Percentiles rank a stretch among this genome's conserved stretches.
phyloP scores from a whole-genome alignment of 2,797 vertebrate species.

The Ciconia nigra region DNA sequence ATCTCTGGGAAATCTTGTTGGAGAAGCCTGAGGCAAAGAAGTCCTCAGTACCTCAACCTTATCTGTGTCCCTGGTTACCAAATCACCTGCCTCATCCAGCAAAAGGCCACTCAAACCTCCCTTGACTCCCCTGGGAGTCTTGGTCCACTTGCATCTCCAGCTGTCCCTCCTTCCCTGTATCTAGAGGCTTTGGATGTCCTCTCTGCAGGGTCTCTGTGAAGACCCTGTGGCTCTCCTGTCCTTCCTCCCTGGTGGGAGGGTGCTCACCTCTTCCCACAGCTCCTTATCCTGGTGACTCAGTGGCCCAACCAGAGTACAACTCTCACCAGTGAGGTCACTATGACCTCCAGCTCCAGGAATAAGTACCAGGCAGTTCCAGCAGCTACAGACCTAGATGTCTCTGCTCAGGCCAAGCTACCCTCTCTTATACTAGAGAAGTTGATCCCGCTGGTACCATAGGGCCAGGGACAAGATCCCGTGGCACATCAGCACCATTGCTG shows the following conservation, averaged over 20 bases:
- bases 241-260: background rate
- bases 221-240: background rate
- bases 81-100: background rate
- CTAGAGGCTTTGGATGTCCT: background rate
- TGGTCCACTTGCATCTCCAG: background rate
- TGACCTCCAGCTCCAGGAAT: background rate
- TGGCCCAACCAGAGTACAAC: background rate
- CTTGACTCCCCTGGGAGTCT: background rate
- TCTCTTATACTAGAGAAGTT: background rate
- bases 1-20: background rate
- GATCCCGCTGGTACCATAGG: background rate
- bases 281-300: background rate
- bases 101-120: background rate
- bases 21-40: background rate
- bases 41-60: background rate
- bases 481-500: background rate
- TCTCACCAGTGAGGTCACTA: background rate
- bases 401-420: background rate
- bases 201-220: background rate
- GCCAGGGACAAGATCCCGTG: background rate
- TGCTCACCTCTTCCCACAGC: background rate
- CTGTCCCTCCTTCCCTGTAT: background rate
- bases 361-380: background rate
- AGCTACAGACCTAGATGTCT: accelerated
- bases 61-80: background rate